Evolutionary conservation across 2,797 vertebrate genomes (phyloP), one percentile per base, ranked within the genome.

Genomic region (Gorsachius magnificus): DNA sequence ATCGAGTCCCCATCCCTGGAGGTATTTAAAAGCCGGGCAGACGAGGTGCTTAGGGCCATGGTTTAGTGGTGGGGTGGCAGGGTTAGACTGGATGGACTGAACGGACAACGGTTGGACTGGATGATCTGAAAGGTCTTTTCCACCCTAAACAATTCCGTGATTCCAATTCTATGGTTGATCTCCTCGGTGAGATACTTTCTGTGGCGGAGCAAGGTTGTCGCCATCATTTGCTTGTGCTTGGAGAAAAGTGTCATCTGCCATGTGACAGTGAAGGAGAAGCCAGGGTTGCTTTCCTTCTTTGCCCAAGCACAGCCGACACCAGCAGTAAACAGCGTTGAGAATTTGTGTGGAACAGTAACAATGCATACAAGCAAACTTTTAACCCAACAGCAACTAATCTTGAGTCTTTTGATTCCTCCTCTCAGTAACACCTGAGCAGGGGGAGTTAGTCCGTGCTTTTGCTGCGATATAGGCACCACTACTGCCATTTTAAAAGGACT

Each of bases 211-310:
- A 26, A 53, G 22, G 51, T 33, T 56, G 20, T 57, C 43, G 7
- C n/a, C 28, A 3, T 20, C 13, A 4, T 70, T 89, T 91, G 29
- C 35, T 31, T 33, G 19, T 51, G 63, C 70, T 92, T 83, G 69
- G 63, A 18, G 43, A 76, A 61, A 12, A 58, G 7, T 2, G 1
- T 45, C 22, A 8, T 7, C 71, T 80, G 56, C 26, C 2, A 0
- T 3, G 5, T 5, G 61, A 16, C 31, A 16, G 50, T 4, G 11
- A 4, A 46, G 87, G 63, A 33, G 68, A 64, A 82, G 26, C 4
- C 15, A 4, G 20, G 6, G 20, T 51, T 68, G 8, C 50, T 50
- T 50, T 35, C 5, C 36, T 58, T 50, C 25, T 35, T 71, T 35
- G 29, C 61, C 24, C 50, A 36, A 22, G 31, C 38, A 50, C 9